Base-by-base conservation (phyloP, 2,113 vertebrate genomes). In the Leiothrix lutea region DNA sequence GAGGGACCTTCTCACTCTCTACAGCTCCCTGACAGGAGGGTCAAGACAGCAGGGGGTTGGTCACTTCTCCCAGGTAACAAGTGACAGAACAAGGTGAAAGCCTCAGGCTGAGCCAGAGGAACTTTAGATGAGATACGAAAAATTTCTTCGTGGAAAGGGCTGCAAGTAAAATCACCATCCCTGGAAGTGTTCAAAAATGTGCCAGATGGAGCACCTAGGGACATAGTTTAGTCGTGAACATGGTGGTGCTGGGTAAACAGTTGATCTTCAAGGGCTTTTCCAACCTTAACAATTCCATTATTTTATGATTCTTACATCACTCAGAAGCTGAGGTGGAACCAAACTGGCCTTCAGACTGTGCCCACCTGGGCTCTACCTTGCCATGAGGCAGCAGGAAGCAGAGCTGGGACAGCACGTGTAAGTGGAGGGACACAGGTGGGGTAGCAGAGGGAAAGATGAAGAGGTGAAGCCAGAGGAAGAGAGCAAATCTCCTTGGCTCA, bases 291-390 rank as follows among this genome's bases (percentile, higher is more conserved):
- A 1, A 69, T 31, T 35, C 61, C 45, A 29, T 22, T 31, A 35
- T 47, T 81, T 62, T 40, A 18, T 31, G 29, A n/a, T 53, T 87
- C 47, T 28, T 9, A 1, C 2, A 11, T 25, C 35, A 7, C 58
- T n/a, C 19, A 11, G 56, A 65, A 75, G 40, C 42, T 1, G 8
- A 83, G 54, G 61, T 47, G 50, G 54, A 57, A 51, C 56, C 64
- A 36, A 0, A 1, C 18, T 12, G 33, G 38, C 2, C 1, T 8
- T n/a, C 54, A 47, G 45, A 35, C 38, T 4, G 2, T 22, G 53
- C 47, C 28, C 28, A 1, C 22, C 5, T 18, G 21, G 26, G 60
- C 69, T 77, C 26, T 54, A 7, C 1, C 3, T 47, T 83, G 29
- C 73, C 2, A 1, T 0, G 3, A 53, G 64, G 21, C 33, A 57